Percentiles rank a stretch among this genome's conserved stretches.
These are phyloP conservation scores for Xylota segnis DNA, from an alignment of 2,888 invertebrate species.

Conservation along the genomic window DNA sequence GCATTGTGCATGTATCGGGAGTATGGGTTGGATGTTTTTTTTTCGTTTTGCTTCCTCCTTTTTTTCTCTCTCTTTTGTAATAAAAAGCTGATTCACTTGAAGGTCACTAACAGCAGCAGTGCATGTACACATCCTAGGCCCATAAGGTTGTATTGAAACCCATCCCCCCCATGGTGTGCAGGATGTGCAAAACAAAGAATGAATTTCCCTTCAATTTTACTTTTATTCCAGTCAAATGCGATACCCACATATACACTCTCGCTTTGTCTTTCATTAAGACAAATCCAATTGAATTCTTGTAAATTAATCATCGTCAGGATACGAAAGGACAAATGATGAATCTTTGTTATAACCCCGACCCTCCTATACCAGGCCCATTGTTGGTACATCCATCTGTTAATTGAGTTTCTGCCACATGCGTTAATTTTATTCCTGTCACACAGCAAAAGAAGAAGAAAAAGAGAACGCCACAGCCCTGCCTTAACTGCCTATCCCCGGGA, in stretches of 20 bases:
- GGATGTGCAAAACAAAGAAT: conserved; percentile 6
- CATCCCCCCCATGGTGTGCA: conserved; percentile 7
- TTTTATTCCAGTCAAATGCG: conserved; percentile 18
- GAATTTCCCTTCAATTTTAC: conserved; percentile 34
- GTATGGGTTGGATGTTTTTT: neutral
- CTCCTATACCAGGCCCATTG: neutral
- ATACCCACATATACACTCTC: neutral
- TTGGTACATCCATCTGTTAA: conserved; percentile 42
- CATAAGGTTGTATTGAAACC: neutral
- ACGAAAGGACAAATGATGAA: conserved; percentile 21
- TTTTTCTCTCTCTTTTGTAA: neutral
- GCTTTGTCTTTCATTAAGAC: conserved; percentile 24
- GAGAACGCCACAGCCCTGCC: neutral
- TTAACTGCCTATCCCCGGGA: conserved; percentile 19
- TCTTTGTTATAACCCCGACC: conserved; percentile 5
- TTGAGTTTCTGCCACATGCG: conserved; percentile 55
- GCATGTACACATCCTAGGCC: neutral
- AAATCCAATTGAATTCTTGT: conserved; percentile 37
- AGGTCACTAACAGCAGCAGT: conserved; percentile 31
- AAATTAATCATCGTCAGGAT: conserved; percentile 30
- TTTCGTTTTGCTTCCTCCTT: neutral
- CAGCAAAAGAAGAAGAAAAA: conserved; percentile 17
- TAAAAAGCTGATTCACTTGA: conserved; percentile 51
- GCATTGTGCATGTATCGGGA: conserved; percentile 12
- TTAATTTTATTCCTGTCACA: conserved; percentile 65